phyloP scores from a whole-genome alignment of 1,140 invertebrate species.

The Battus philenor region DNA sequence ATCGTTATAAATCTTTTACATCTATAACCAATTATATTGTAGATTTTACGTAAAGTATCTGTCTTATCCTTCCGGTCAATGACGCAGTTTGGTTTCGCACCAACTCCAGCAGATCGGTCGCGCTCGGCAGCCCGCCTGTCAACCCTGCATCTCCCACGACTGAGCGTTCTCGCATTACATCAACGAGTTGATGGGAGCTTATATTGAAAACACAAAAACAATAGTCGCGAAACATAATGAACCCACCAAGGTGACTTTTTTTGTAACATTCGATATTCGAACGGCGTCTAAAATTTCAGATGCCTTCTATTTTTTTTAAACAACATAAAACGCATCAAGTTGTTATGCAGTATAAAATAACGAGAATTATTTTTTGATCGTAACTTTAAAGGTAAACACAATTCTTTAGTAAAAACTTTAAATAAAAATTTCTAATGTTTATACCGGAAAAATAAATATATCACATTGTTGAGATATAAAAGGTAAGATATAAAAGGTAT shows the following conservation, averaged over 20 bases:
- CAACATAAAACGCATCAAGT: neutral
- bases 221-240: neutral
- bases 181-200: neutral
- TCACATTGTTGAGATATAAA: too few relatives aligned
- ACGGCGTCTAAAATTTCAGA: conserved; percentile 7
- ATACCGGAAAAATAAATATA: too few relatives aligned
- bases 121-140: conserved; percentile 1
- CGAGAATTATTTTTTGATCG: too few relatives aligned
- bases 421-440: too few relatives aligned
- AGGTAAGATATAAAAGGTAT: too few relatives aligned
- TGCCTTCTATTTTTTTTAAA: neutral
- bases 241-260: conserved; percentile 8
- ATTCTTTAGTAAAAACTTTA: too few relatives aligned
- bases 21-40: too few relatives aligned
- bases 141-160: conserved; percentile 10
- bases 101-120: conserved; percentile 4
- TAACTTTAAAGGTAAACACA: too few relatives aligned
- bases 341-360: neutral
- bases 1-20: too few relatives aligned
- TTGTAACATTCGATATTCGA: conserved; percentile 10
- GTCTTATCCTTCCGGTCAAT: conserved; percentile 3
- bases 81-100: conserved; percentile 9
- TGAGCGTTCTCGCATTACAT: conserved; percentile 1
- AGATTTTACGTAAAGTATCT: too few relatives aligned
- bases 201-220: conserved; percentile 3